Conservation (phyloP, 30 jellyfish, hydroid and myxozoan species). For the Cassiopea andromeda region DNA sequence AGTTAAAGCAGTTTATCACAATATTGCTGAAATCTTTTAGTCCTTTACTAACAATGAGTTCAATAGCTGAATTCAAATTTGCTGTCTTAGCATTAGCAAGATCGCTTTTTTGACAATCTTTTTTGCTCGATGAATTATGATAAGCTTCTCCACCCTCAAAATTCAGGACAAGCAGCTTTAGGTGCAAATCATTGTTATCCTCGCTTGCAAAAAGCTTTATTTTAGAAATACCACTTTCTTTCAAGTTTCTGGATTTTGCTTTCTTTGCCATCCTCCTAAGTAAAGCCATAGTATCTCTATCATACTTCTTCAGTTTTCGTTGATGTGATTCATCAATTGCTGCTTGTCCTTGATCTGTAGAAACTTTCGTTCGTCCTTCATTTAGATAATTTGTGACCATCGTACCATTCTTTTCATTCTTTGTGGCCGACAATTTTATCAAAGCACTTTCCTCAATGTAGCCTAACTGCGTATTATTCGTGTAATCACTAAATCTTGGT, state of each 20-base stretch:
- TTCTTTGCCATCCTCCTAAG: neutral
- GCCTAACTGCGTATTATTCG: neutral
- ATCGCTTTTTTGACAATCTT: neutral
- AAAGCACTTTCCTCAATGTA: too few relatives aligned
- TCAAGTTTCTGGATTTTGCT: neutral
- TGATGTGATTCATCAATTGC: neutral
- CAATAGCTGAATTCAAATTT: neutral
- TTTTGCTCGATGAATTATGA: neutral
- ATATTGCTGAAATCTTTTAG: neutral
- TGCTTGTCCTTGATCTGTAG: neutral
- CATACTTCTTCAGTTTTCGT: neutral
- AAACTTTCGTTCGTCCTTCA: neutral
- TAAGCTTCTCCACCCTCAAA: neutral
- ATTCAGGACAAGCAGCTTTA: conserved; percentile 1
- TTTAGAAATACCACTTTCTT: neutral
- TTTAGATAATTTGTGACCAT: too few relatives aligned
- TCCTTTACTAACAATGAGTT: neutral
- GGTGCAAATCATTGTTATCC: neutral
- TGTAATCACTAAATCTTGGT: neutral
- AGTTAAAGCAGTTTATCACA: neutral
- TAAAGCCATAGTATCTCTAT: neutral
- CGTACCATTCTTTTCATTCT: too few relatives aligned
- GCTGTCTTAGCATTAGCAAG: conserved; percentile 1
- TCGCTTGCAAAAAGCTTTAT: neutral
- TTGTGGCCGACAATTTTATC: too few relatives aligned